phyloP scores from a whole-genome alignment of 2,797 vertebrate genomes.

The Hipposideros larvatus region DNA sequence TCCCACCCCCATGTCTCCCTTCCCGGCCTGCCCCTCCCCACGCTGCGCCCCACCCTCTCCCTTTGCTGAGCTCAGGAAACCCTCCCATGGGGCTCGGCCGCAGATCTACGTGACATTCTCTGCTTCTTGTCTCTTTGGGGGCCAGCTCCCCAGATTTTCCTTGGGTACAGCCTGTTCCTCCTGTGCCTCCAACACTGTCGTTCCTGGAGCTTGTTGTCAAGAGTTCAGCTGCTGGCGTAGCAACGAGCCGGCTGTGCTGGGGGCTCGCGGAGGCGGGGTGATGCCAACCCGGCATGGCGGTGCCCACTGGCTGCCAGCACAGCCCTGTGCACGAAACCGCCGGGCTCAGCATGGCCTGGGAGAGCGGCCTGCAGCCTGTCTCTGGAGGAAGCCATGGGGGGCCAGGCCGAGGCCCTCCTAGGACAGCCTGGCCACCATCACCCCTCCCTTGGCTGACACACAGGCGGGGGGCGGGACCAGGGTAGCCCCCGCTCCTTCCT shows the following conservation, averaged over 20 bases:
- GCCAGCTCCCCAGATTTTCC: background rate
- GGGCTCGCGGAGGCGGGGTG: constrained; percentile 64
- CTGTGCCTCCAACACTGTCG: constrained; percentile 56
- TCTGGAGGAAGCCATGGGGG: background rate
- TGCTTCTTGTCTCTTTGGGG: background rate
- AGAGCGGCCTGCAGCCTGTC: background rate
- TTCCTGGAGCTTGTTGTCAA: constrained; percentile 76
- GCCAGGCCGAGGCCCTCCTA: background rate
- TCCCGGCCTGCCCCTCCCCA: background rate
- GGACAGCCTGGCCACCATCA: background rate
- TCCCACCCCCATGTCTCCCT: background rate
- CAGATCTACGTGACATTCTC: background rate
- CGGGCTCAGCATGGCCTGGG: background rate
- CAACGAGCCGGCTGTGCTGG: constrained; percentile 76
- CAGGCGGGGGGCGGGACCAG: background rate
- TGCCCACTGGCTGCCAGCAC: background rate
- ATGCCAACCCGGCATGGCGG: background rate
- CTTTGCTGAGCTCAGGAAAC: background rate
- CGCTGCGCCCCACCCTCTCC: background rate
- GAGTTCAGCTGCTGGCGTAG: constrained; percentile 80
- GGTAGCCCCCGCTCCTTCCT: background rate
- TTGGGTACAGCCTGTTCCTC: background rate
- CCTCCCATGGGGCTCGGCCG: background rate
- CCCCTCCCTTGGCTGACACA: background rate
- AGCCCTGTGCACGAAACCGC: background rate